Evolutionary conservation across 2,888 invertebrate species (phyloP).

Genomic region (Cynaeus angustus): DNA sequence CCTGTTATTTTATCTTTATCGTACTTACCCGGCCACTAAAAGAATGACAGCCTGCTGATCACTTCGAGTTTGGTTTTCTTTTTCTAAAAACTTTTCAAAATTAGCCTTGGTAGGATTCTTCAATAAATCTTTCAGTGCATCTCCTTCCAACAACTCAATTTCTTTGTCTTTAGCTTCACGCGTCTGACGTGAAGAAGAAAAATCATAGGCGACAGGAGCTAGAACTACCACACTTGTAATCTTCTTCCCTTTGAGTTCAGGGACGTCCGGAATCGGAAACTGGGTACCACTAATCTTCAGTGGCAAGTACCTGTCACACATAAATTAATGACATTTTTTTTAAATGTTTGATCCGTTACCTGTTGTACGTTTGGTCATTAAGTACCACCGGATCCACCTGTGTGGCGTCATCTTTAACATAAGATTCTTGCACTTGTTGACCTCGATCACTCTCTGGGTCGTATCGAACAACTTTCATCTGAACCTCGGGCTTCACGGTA

Average conservation of each 20-base stretch:
- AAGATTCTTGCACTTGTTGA: constrained; percentile 80
- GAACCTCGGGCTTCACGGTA: constrained; percentile 76
- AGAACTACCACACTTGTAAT: constrained; percentile 90
- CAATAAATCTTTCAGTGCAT: constrained; percentile 83
- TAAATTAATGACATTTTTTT: background rate
- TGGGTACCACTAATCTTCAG: constrained; percentile 89
- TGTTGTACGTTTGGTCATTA: constrained; percentile 84
- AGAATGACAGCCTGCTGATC: constrained; percentile 88
- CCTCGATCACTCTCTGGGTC: constrained; percentile 84
- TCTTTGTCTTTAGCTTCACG: constrained; percentile 75
- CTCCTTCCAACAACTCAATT: constrained; percentile 72
- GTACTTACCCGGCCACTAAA: constrained; percentile 85
- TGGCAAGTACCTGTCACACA: constrained; percentile 78
- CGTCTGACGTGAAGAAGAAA: constrained; percentile 73
- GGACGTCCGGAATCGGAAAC: constrained; percentile 87
- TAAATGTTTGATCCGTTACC: constrained; percentile 63
- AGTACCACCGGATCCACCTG: constrained; percentile 84
- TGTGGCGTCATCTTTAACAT: constrained; percentile 82
- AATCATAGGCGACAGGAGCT: constrained; percentile 86
- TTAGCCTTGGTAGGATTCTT: constrained; percentile 85
- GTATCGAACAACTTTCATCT: constrained; percentile 90
- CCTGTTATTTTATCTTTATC: background rate
- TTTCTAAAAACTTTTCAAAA: constrained; percentile 86
- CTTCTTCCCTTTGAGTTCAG: constrained; percentile 82
- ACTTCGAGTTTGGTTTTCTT: constrained; percentile 82